These are phyloP conservation scores for Esox lucius DNA, from an alignment of 2,797 vertebrate species.

Conservation along the genomic window DNA sequence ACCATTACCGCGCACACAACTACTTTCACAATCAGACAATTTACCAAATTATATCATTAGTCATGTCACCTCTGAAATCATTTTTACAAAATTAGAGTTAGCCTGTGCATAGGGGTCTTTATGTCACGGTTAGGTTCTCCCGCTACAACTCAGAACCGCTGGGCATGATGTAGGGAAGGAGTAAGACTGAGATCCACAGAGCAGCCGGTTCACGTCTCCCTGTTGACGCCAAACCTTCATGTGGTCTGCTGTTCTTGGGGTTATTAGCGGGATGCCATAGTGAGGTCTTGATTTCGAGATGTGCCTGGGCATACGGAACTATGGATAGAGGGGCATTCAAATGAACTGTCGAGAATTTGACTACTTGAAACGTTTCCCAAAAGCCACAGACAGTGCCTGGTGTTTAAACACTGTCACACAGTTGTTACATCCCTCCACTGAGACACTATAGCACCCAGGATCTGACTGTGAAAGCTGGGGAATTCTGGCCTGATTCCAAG, in stretches of 20 bases:
- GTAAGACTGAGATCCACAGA: neutral
- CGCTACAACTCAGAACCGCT: neutral
- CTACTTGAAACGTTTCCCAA: too few species aligned
- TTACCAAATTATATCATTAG: neutral
- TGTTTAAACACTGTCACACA: too few species aligned
- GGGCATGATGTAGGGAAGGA: neutral
- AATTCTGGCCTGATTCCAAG: too few species aligned
- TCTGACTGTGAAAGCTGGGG: too few species aligned
- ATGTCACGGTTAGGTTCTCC: neutral
- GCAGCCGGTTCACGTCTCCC: neutral
- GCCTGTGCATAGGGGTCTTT: neutral
- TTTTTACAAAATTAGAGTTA: neutral
- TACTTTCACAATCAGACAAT: conserved; percentile 6
- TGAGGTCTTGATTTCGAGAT: too few species aligned
- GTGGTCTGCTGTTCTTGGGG: neutral
- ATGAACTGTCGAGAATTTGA: too few species aligned
- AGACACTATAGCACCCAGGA: too few species aligned
- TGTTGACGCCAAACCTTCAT: neutral
- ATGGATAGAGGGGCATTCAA: too few species aligned
- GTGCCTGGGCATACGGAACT: too few species aligned
- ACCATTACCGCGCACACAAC: neutral
- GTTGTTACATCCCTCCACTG: too few species aligned
- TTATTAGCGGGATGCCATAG: too few species aligned
- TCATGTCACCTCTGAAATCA: neutral
- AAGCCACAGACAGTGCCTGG: too few species aligned